Base-by-base conservation (phyloP, 1,140 invertebrate species). In the Berghia stephanieae region DNA sequence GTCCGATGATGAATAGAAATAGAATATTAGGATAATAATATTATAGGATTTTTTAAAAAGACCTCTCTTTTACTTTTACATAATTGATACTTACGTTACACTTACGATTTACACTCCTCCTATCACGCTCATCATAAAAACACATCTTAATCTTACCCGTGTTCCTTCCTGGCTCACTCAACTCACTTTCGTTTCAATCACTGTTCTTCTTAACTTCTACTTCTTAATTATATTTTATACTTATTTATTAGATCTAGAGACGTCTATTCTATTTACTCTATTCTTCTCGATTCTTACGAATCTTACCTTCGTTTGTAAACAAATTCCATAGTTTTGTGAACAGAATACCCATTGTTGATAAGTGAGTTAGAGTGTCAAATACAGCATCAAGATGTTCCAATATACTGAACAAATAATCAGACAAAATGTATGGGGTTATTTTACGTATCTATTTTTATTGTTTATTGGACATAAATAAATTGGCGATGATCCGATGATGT, bases 271-370 rank as follows among this genome's bases (percentile, higher is more conserved):
- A 63, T 6, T 24, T 27, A 63, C 57, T 27, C 10, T 10, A 63
- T 10, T n/a, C 24, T 10, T 4, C 31, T 21, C 24, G 5, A 21
- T 38, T 68, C 27, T 38, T 21, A 10, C 55, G 42, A 38, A 66
- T 4, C 75, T 75, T 81, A 86, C 85, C 85, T 86, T 86, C 85
- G 80, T 86, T 86, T 77, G 83, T 82, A 78, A 86, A 86, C 34
- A 85, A 78, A 81, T 81, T 85, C 85, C 85, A 86, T 57, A 86
- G 52, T 71, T 83, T 82, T 36, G 85, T 81, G 77, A 86, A 86
- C 42, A 86, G 70, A 31, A 84, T 74, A 36, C 85, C 85, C 85
- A 86, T 86, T 52, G 71, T 82, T 27, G 34, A 24, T 36, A 40
- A 16, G 24, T 27, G 27, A 34, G 16, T 38, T 74, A 49, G 60